phyloP scores from a whole-genome alignment of 2,113 vertebrate genomes.

The Chaetura pelagica region DNA sequence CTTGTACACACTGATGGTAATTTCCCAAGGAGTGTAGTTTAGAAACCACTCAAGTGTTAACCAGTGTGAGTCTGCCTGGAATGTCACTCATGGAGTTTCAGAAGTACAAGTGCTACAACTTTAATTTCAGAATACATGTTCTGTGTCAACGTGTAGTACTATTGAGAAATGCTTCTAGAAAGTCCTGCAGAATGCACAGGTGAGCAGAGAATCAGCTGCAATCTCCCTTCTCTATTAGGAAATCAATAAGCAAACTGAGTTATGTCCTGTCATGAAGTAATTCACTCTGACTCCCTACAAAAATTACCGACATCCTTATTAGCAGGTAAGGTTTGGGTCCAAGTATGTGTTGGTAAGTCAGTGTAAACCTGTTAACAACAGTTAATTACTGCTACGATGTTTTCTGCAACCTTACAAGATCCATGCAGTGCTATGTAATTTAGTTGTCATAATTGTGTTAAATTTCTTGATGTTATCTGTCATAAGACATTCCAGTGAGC shows the following conservation, averaged over 20 bases:
- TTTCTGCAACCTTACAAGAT: slow-evolving; percentile 26
- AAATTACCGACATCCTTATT: not conserved
- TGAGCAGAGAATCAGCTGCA: not conserved
- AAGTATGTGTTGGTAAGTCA: not conserved
- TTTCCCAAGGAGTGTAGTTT: not conserved
- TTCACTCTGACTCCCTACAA: not conserved
- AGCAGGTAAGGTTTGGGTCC: slow-evolving; percentile 14
- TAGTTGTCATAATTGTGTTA: slow-evolving; percentile 32
- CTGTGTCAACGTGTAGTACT: not conserved
- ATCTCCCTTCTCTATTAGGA: not conserved
- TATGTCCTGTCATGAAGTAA: not conserved
- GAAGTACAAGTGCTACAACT: not conserved
- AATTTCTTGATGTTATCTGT: slow-evolving; percentile 2
- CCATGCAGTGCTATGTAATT: not conserved
- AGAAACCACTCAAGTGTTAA: not conserved
- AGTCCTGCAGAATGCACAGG: not conserved
- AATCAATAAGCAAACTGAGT: not conserved
- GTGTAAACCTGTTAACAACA: slow-evolving; percentile 5
- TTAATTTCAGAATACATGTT: not conserved
- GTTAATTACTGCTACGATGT: slow-evolving; percentile 14
- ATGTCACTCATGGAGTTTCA: not conserved
- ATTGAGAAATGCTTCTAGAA: not conserved
- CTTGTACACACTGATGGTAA: not conserved
- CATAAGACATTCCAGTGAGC: not conserved
- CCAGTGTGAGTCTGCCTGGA: not conserved